Conservation (phyloP, 2,888 invertebrate genomes). For the Choreutis nemorana region DNA sequence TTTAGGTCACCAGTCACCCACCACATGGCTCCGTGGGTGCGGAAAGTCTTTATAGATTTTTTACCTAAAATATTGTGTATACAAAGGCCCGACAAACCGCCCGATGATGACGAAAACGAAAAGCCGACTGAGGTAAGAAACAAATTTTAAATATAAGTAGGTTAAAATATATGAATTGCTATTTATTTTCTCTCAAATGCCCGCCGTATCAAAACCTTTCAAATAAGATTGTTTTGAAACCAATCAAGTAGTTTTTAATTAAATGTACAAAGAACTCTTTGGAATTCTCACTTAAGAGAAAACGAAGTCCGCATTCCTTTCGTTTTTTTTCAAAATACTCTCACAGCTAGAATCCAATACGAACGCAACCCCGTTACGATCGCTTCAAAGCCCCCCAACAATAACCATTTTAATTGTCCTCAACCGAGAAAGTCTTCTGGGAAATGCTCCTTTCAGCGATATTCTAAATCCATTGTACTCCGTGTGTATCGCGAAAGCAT, state of each 20-base stretch:
- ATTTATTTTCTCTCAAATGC: neutral
- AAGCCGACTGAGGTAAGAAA: conserved; percentile 58
- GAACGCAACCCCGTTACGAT: conserved; percentile 40
- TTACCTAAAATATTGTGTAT: conserved; percentile 88
- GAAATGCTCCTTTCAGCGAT: conserved; percentile 42
- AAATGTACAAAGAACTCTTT: too few relatives aligned
- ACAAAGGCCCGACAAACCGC: conserved; percentile 85
- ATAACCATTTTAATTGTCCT: conserved; percentile 58
- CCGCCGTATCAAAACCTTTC: conserved; percentile 10
- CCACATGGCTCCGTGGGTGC: conserved; percentile 91
- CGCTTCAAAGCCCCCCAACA: conserved; percentile 34
- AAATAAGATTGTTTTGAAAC: conserved; percentile 26
- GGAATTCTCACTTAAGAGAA: neutral
- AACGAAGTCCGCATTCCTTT: conserved; percentile 30
- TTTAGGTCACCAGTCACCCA: conserved; percentile 92
- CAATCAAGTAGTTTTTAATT: too few relatives aligned
- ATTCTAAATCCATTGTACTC: conserved; percentile 55
- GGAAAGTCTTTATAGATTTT: conserved; percentile 83
- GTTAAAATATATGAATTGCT: neutral
- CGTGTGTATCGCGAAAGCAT: conserved; percentile 57
- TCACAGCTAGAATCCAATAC: conserved; percentile 42
- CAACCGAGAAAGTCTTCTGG: conserved; percentile 38
- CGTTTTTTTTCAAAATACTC: conserved; percentile 46
- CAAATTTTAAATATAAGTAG: too few relatives aligned
- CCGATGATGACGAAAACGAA: conserved; percentile 67